A percentile compares a stretch with the other conserved stretches of the same genome.
These are phyloP conservation scores for Teleopsis dalmanni DNA, from an alignment of 1,140 invertebrate genomes.

Conservation along the genomic window DNA sequence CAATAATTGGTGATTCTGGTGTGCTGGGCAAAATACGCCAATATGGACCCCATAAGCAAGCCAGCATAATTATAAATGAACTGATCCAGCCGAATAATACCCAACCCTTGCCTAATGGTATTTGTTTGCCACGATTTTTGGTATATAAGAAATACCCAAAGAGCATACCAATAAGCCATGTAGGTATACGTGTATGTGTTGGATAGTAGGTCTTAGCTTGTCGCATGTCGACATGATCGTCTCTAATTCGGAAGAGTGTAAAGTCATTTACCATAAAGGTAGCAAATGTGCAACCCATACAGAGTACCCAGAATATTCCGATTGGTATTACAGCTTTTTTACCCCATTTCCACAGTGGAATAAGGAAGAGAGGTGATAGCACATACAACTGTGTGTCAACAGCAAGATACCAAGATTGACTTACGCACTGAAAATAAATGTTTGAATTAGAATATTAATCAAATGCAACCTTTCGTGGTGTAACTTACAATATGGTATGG, in stretches of 20 bases:
- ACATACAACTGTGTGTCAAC: conserved; percentile 82
- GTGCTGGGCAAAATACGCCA: conserved; percentile 52
- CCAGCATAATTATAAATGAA: conserved; percentile 48
- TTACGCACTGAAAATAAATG: conserved; percentile 62
- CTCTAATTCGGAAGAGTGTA: conserved; percentile 36
- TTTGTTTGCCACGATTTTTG: conserved; percentile 34
- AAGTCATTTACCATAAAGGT: conserved; percentile 56
- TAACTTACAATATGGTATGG: conserved; percentile 36
- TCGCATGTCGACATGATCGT: conserved; percentile 40
- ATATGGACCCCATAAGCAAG: conserved; percentile 46
- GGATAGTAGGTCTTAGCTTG: conserved; percentile 38
- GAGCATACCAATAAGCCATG: conserved; percentile 52
- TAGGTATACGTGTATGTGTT: conserved; percentile 46
- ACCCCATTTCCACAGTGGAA: conserved; percentile 58
- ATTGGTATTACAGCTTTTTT: conserved; percentile 54
- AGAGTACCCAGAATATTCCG: conserved; percentile 47
- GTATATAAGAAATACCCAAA: conserved; percentile 48
- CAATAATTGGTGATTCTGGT: conserved; percentile 52
- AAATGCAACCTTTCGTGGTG: not conserved
- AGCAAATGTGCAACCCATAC: conserved; percentile 55
- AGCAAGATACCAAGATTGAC: conserved; percentile 82
- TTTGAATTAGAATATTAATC: not conserved
- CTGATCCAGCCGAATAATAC: conserved; percentile 32
- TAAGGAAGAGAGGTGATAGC: conserved; percentile 67
- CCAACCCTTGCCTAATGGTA: conserved; percentile 24